phyloP scores from a whole-genome alignment of 2,888 invertebrate genomes.

The Nasonovia ribisnigri region DNA sequence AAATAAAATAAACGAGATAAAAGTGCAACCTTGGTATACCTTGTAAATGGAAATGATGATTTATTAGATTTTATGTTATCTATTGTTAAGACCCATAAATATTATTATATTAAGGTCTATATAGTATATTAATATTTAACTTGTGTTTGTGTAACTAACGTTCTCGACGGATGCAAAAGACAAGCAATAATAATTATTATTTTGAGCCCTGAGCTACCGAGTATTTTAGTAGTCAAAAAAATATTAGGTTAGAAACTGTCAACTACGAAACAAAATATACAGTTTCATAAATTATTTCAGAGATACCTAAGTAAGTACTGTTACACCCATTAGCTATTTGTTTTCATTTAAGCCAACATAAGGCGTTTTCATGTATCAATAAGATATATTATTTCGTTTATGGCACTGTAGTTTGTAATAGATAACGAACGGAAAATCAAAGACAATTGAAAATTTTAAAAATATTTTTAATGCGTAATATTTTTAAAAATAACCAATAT shows the following conservation, averaged over 20 bases:
- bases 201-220: background rate
- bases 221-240: too few relatives aligned
- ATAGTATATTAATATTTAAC: background rate
- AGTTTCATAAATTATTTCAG: constrained; percentile 18
- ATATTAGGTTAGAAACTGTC: constrained; percentile 21
- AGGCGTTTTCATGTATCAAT: background rate
- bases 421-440: background rate
- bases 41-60: constrained; percentile 1
- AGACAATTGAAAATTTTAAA: background rate
- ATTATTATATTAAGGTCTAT: constrained; percentile 26
- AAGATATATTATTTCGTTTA: background rate
- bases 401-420: background rate
- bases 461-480: background rate
- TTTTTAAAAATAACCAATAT: background rate
- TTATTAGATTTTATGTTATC: constrained; percentile 12
- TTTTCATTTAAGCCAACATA: background rate
- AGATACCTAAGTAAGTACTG: background rate
- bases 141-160: background rate
- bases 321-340: background rate
- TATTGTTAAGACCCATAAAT: constrained; percentile 1
- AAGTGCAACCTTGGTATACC: background rate
- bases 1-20: constrained; percentile 10
- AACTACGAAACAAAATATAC: background rate
- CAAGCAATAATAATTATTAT: constrained; percentile 5
- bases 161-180: background rate